Percentiles rank a stretch among this genome's conserved stretches.
These are phyloP conservation scores for Alcedo atthis DNA, from an alignment of 2,797 vertebrate genomes.

Conservation along the genomic window DNA sequence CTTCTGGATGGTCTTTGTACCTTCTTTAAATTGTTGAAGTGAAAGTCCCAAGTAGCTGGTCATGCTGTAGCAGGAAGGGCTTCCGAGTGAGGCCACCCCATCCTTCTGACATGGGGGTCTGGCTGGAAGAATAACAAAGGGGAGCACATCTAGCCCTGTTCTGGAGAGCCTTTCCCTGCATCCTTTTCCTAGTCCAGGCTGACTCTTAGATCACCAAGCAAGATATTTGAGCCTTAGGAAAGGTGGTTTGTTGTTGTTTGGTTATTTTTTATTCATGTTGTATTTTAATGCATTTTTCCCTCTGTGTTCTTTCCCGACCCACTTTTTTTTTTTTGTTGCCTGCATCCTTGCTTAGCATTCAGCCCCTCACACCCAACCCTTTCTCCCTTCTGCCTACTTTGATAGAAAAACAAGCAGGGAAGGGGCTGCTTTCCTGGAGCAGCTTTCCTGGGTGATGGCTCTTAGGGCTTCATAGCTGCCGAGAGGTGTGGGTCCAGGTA, in stretches of 20 bases:
- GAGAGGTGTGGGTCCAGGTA: background rate
- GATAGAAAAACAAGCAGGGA: background rate
- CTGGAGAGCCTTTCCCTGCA: background rate
- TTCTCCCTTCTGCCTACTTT: background rate
- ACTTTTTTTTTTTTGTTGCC: background rate
- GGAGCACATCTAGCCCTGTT: fast-evolving
- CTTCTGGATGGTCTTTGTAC: background rate
- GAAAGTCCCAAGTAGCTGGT: background rate
- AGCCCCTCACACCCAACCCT: background rate
- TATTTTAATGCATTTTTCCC: background rate
- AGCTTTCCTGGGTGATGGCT: background rate
- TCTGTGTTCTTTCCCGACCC: fast-evolving
- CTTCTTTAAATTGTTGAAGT: background rate
- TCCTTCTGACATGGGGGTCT: background rate
- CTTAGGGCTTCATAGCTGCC: background rate
- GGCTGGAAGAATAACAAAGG: background rate
- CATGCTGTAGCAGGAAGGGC: background rate
- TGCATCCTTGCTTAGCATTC: background rate
- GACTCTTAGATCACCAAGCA: background rate
- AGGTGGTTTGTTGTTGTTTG: background rate
- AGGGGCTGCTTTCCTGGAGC: background rate
- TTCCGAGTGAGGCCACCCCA: background rate
- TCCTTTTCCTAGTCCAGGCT: background rate
- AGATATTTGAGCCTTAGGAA: background rate
- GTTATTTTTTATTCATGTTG: background rate